These are phyloP conservation scores for Cirrhinus mrigala DNA, from an alignment of 2,797 vertebrate genomes.

Conservation along the genomic window DNA sequence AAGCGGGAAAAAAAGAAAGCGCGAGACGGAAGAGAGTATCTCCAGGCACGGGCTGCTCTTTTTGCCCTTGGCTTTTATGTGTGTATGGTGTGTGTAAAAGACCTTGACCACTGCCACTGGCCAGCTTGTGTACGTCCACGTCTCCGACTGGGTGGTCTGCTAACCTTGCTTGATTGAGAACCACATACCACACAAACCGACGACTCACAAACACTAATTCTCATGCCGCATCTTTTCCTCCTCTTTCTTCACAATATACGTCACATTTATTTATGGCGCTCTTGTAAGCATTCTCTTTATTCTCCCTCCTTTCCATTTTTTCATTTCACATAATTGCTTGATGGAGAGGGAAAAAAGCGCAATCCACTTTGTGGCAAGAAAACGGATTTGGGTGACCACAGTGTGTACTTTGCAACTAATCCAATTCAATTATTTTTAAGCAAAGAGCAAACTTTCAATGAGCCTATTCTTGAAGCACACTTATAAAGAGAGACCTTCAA, in stretches of 20 bases:
- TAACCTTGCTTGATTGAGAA: slow-evolving; percentile 59
- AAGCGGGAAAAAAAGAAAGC: background rate
- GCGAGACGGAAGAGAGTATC: slow-evolving; percentile 64
- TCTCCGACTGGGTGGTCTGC: slow-evolving; percentile 78
- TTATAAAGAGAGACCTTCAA: slow-evolving; percentile 53
- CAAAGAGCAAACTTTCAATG: slow-evolving; percentile 50
- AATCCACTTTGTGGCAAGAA: slow-evolving; percentile 55
- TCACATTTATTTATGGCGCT: slow-evolving; percentile 56
- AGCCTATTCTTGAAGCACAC: slow-evolving; percentile 39
- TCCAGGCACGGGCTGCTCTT: slow-evolving; percentile 71
- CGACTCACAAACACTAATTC: slow-evolving; percentile 50
- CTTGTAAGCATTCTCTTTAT: slow-evolving; percentile 47
- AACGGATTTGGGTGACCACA: slow-evolving; percentile 37
- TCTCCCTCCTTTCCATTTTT: slow-evolving; percentile 39
- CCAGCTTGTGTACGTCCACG: slow-evolving; percentile 59
- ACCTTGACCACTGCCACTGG: slow-evolving; percentile 76
- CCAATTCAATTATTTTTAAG: slow-evolving; percentile 52
- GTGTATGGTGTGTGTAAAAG: slow-evolving; percentile 65
- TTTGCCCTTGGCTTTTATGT: slow-evolving; percentile 68
- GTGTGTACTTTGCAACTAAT: slow-evolving; percentile 46
- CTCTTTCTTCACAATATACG: slow-evolving; percentile 50
- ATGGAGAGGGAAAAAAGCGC: slow-evolving; percentile 35
- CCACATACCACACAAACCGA: slow-evolving; percentile 53
- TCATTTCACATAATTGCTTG: slow-evolving; percentile 55
- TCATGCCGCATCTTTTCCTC: slow-evolving; percentile 26